These are phyloP conservation scores for Galeruca laticollis DNA, from an alignment of 2,888 invertebrate genomes.

Conservation along the genomic window DNA sequence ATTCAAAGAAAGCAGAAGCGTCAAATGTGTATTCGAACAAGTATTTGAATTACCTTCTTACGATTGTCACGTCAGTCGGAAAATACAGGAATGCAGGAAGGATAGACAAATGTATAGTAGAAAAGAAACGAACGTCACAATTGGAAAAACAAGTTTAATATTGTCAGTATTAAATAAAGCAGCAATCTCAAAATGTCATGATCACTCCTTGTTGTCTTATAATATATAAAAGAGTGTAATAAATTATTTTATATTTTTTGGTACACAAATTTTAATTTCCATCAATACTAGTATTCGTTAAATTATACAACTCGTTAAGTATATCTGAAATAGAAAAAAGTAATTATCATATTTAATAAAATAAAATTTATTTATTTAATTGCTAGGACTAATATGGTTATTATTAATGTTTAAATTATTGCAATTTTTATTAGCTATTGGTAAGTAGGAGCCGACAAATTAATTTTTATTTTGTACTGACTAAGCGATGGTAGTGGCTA, in stretches of 20 bases:
- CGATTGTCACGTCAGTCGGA: constrained; percentile 44
- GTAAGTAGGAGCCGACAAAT: too few relatives aligned
- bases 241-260: constrained; percentile 4
- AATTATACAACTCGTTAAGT: constrained; percentile 50
- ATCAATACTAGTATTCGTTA: constrained; percentile 37
- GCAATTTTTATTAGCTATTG: too few relatives aligned
- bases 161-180: constrained; percentile 56
- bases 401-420: too few relatives aligned
- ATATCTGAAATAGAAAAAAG: constrained; percentile 48
- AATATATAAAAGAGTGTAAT: constrained; percentile 53
- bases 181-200: constrained; percentile 49
- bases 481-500: too few relatives aligned
- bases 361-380: too few relatives aligned
- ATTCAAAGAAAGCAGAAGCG: constrained; percentile 20
- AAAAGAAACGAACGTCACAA: constrained; percentile 50
- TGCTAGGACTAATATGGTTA: too few relatives aligned
- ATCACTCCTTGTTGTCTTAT: constrained; percentile 58
- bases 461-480: too few relatives aligned
- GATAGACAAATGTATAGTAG: constrained; percentile 42
- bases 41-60: constrained; percentile 51
- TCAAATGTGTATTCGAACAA: constrained; percentile 41
- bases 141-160: constrained; percentile 60
- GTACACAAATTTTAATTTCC: neutral
- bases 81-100: constrained; percentile 45
- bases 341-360: neutral